Base-by-base conservation (phyloP, 2,113 vertebrate species). In the Pseudorasbora parva region DNA sequence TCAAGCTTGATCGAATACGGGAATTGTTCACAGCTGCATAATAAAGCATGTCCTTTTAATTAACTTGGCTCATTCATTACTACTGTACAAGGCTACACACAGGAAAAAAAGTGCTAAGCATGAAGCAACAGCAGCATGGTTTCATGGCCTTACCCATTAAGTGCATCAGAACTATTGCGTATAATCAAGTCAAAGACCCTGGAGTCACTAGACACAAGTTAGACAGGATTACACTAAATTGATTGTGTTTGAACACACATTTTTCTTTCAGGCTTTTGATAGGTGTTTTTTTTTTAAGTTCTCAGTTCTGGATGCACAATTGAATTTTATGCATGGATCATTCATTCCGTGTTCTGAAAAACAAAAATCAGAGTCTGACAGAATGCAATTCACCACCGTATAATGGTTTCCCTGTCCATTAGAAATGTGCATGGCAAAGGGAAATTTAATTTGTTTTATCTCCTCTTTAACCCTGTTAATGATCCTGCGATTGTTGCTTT, bases 371-470 rank as follows among this genome's bases (percentile, higher is more conserved):
- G 90, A 89, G 88, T 87, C 81, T 88, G 86, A 82, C 86, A 89
- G 62, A 93, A 89, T 89, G 76, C 64, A 91, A 90, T 92, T 88
- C 85, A 80, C 88, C 91, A 83, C 82, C 81, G 78, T 62, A 83
- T 91, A 92, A 91, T 89, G 82, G 78, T n/a, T 88, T 88, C 89
- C 81, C 73, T 74, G 89, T 85, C 91, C 89, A 91, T 91, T 92
- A 87, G 62, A 78, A 89, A 83, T 66, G 33, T 4, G 88, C 69
- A 80, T 45, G 78, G 84, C 3, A 90, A 71, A 85, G 60, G 68
- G 45, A 86, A 89, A 89, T 88, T 87, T 84, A 84, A 87, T 91
- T 88, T 78, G 59, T 69, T 78, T 88, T 82, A 86, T 89, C 60
- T 80, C 85, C 51, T 83, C 56, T 77, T 80, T 64, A 45, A 85